phyloP scores from a whole-genome alignment of 2,888 invertebrate species.

The Ormyrus pomaceus region DNA sequence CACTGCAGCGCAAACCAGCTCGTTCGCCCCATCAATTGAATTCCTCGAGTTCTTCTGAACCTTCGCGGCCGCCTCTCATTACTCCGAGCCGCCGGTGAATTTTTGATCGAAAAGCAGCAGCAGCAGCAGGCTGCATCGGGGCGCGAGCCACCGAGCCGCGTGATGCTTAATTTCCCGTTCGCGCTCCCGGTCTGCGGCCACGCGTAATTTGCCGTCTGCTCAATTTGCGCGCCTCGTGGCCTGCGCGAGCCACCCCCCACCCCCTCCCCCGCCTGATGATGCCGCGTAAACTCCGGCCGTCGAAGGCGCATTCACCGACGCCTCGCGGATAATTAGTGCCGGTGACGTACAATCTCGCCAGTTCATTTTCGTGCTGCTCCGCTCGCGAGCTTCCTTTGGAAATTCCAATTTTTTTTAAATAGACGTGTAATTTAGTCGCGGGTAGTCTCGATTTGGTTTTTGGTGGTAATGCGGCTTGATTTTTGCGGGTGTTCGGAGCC shows the following conservation, averaged over 20 bases:
- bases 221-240: constrained; percentile 40
- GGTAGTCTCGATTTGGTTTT: too few relatives aligned
- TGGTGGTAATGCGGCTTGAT: too few relatives aligned
- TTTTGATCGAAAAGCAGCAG: too few relatives aligned
- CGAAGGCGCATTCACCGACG: constrained; percentile 9
- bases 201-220: constrained; percentile 47
- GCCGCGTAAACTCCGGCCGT: neutral
- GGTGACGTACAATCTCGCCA: neutral
- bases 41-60: too few relatives aligned
- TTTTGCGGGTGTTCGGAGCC: neutral
- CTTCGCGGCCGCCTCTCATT: too few relatives aligned
- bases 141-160: constrained; percentile 50
- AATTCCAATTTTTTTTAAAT: neutral
- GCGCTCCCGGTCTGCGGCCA: constrained; percentile 17
- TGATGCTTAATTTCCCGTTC: constrained; percentile 52
- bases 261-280: neutral
- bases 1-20: too few relatives aligned
- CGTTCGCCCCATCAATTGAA: too few relatives aligned
- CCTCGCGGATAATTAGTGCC: constrained; percentile 30
- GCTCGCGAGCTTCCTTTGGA: neutral
- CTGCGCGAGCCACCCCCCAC: neutral
- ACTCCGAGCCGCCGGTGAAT: too few relatives aligned
- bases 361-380: neutral
- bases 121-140: too few relatives aligned
- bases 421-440: neutral